Conservation (phyloP, 2,797 vertebrate genomes). For the Hemitrygon akajei region DNA sequence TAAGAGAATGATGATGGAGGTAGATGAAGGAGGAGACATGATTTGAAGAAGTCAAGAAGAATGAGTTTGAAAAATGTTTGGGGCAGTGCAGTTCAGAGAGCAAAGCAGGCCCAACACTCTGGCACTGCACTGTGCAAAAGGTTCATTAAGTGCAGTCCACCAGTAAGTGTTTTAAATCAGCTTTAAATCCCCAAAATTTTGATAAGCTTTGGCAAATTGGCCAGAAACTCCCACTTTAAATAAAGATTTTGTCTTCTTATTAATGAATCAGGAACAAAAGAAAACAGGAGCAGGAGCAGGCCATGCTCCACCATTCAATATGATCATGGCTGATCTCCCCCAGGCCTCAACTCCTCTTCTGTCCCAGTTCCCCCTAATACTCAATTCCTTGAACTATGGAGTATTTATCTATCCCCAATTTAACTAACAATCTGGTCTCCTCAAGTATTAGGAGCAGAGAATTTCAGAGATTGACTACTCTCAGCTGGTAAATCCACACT, state of each 20-base stretch:
- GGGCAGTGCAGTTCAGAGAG: background rate
- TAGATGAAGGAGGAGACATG: background rate
- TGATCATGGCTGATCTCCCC: too few relatives aligned
- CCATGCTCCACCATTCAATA: too few relatives aligned
- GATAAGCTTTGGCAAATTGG: background rate
- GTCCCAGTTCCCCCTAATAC: too few relatives aligned
- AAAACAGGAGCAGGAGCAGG: too few relatives aligned
- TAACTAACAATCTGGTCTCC: too few relatives aligned
- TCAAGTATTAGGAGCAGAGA: too few relatives aligned
- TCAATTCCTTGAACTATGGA: too few relatives aligned
- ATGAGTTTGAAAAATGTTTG: background rate
- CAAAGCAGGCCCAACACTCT: background rate
- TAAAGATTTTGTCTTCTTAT: background rate
- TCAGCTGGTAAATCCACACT: background rate
- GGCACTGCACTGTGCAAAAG: background rate
- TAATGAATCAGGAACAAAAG: background rate
- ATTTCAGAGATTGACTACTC: background rate
- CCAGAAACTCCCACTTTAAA: background rate
- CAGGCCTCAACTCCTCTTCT: too few relatives aligned
- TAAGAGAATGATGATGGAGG: background rate
- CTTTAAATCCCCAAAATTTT: background rate
- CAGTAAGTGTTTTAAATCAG: too few relatives aligned
- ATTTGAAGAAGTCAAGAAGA: background rate
- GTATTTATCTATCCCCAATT: too few relatives aligned
- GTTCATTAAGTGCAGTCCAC: background rate